Percentiles rank a stretch among this genome's conserved stretches.
phyloP scores from a whole-genome alignment of 2,797 vertebrate species.

The Masticophis lateralis region DNA sequence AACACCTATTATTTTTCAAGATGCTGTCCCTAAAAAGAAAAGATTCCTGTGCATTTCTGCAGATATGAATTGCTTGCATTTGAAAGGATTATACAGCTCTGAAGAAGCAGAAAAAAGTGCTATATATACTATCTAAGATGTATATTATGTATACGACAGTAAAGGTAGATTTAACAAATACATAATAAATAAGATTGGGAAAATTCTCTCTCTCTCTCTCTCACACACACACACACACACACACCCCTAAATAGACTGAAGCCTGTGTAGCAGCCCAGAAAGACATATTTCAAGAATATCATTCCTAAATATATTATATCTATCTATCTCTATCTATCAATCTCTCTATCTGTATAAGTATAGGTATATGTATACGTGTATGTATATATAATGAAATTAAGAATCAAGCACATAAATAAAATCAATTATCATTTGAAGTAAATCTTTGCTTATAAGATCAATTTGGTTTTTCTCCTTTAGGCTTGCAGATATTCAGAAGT shows the following conservation, averaged over 20 bases:
- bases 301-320: too few species aligned
- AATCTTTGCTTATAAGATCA: background rate
- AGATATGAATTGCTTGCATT: background rate
- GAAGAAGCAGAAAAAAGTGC: background rate
- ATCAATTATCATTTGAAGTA: background rate
- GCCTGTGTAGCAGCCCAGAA: background rate
- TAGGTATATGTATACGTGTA: too few species aligned
- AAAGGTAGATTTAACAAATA: background rate
- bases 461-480: background rate
- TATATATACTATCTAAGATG: background rate
- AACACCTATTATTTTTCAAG: background rate
- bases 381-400: too few species aligned
- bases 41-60: background rate
- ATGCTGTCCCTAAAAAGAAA: background rate
- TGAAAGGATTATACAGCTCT: background rate
- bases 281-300: background rate
- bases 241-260: too few species aligned
- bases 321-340: too few species aligned
- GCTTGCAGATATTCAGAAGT: background rate
- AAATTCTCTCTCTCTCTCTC: background rate
- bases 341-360: too few species aligned
- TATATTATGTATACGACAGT: background rate
- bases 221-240: background rate
- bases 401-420: background rate
- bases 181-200: background rate